Evolutionary conservation across 1,140 invertebrate species (phyloP).

Genomic region (Cydia splendana): DNA sequence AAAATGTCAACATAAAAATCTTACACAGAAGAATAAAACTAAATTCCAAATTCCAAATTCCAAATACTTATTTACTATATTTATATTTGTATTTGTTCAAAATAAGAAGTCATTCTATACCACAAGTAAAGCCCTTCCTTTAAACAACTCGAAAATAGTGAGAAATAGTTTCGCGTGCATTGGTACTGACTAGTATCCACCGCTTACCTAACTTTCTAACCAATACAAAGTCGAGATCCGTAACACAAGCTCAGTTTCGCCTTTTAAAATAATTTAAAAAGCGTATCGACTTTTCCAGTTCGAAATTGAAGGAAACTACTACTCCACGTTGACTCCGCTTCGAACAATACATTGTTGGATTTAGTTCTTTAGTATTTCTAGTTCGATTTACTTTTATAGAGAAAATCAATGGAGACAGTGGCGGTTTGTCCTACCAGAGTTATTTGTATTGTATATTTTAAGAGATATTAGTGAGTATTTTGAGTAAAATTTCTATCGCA

Average conservation of each 20-base stretch:
- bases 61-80: no score
- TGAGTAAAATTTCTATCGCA: no score
- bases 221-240: neutral
- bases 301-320: slow-evolving; percentile 10
- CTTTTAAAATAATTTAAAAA: slow-evolving; percentile 21
- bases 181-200: neutral
- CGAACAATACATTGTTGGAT: slow-evolving; percentile 3
- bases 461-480: neutral
- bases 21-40: neutral
- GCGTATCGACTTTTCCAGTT: slow-evolving; percentile 1
- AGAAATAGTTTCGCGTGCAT: neutral
- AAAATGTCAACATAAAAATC: neutral
- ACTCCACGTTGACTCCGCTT: neutral
- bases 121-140: neutral
- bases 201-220: slow-evolving; percentile 12
- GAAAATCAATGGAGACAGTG: neutral
- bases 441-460: neutral
- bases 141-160: neutral
- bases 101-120: neutral
- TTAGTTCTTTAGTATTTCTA: neutral
- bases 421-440: neutral
- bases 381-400: slow-evolving; percentile 1
- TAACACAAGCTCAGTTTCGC: neutral
- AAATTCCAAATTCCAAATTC: no score
- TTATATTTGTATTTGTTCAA: no score